Evolutionary conservation across 2,888 invertebrate species (phyloP).

Genomic region (Ormyrus rosae): DNA sequence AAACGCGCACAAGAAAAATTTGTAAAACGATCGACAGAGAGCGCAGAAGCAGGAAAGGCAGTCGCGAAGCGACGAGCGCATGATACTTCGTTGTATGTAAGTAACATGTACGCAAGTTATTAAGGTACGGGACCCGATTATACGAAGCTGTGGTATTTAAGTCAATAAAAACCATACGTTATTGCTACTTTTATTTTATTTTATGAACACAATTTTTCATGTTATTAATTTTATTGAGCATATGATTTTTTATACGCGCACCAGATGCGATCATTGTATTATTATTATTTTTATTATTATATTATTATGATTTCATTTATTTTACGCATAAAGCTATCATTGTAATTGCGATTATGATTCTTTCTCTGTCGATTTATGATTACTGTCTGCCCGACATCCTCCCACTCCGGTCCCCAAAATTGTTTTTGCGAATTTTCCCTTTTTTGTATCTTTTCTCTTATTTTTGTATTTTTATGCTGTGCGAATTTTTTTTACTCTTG

Average conservation of each 20-base stretch:
- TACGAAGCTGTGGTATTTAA: constrained; percentile 76
- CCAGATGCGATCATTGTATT: constrained; percentile 63
- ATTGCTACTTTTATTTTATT: constrained; percentile 74
- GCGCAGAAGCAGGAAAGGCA: constrained; percentile 38
- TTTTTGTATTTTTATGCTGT: constrained; percentile 37
- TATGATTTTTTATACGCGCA: constrained; percentile 65
- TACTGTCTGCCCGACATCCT: constrained; percentile 51
- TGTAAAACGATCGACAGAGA: constrained; percentile 56
- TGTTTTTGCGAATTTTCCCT: constrained; percentile 58
- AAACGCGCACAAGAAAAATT: constrained; percentile 30
- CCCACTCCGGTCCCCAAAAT: constrained; percentile 64
- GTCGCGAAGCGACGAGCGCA: constrained; percentile 42
- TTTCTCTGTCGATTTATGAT: constrained; percentile 50
- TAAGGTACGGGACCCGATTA: constrained; percentile 66
- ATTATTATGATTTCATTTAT: constrained; percentile 55
- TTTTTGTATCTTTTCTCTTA: constrained; percentile 28
- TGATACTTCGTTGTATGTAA: constrained; percentile 17
- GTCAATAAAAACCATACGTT: constrained; percentile 74
- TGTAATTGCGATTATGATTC: constrained; percentile 51
- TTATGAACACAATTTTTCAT: constrained; percentile 71
- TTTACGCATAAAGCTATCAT: constrained; percentile 57
- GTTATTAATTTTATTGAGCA: constrained; percentile 75
- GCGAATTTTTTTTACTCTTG: constrained; percentile 50
- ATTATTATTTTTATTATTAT: constrained; percentile 59
- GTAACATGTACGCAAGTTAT: constrained; percentile 47